Conservation (phyloP, 2,797 vertebrate genomes). For the Coreius guichenoti region DNA sequence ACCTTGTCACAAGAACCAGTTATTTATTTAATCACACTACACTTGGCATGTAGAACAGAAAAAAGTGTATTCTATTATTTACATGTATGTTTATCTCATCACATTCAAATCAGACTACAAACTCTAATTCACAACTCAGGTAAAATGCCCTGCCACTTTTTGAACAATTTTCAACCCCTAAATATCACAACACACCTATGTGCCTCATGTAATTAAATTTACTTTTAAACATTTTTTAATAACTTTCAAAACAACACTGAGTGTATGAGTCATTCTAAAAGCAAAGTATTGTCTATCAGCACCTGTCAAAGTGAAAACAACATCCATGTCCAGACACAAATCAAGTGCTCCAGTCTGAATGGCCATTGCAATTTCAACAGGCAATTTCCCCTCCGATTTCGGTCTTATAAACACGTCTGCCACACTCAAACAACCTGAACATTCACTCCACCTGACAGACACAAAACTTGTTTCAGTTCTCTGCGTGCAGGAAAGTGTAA, state of each 20-base stretch:
- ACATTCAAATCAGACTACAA: constrained; percentile 6
- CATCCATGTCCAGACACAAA: constrained; percentile 33
- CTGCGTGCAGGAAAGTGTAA: constrained; percentile 12
- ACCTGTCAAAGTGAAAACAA: constrained; percentile 21
- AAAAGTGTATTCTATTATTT: background rate
- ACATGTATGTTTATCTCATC: constrained; percentile 7
- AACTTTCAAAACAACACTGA: constrained; percentile 1
- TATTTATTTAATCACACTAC: background rate
- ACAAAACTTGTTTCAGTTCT: background rate
- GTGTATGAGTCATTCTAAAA: constrained; percentile 37
- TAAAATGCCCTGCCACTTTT: background rate
- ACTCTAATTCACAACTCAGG: background rate
- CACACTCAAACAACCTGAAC: constrained; percentile 21
- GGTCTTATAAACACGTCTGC: background rate
- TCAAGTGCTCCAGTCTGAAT: background rate
- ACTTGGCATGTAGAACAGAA: background rate
- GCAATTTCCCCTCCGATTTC: constrained; percentile 13
- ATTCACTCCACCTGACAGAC: constrained; percentile 22
- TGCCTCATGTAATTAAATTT: background rate
- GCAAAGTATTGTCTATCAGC: constrained; percentile 1
- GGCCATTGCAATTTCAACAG: constrained; percentile 19
- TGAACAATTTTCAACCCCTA: background rate
- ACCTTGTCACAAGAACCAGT: background rate
- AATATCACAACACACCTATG: background rate
- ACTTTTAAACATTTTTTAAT: background rate